Evolutionary conservation across 2,888 invertebrate species (phyloP), one percentile per base, ranked within the genome.

Genomic region (Eilema sororculum): DNA sequence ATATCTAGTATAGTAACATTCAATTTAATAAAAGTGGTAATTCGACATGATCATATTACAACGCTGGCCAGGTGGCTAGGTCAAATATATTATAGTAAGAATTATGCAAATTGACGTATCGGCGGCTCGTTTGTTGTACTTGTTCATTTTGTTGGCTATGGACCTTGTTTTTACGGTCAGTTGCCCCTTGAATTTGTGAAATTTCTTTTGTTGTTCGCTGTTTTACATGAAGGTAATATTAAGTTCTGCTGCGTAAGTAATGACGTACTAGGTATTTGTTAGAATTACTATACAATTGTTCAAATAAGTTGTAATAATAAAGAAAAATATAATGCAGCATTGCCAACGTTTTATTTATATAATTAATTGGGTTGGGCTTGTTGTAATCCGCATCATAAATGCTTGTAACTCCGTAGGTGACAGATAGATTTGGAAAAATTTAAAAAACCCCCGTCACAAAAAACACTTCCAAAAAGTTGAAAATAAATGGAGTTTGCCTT

Each of bases 1-100:
- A 52, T 87, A 85, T 78, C 80, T 81, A 70, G 61, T 59, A 69
- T 67, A 60, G 71, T 57, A 72, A 72, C n/a, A 56, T 58, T 41
- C 24, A 3, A 58, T 74, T 83, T 80, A 77, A 86, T 84, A 81
- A 76, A 52, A 81, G 85, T 85, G 75, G 88, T 87, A 89, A 89
- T 91, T 90, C 86, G 86, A 82, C 84, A 73, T 76, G 93, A 91
- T 94, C 92, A 86, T 77, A 84, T 94, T 93, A 89, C 93, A 79
- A 46, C 73, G 78, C 20, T 75, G 84, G 80, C 91, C 94, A 94
- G 91, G 92, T 93, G 93, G 87, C 78, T 68, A 75, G 67, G 71
- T 78, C 76, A 77, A 83, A 78, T 83, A 78, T 80, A 84, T 83
- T 80, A 79, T 77, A 80, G 80, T 73, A 62, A 69, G 75, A 84